Base-by-base conservation (phyloP, 2,888 invertebrate genomes). In the Tillus elongatus region DNA sequence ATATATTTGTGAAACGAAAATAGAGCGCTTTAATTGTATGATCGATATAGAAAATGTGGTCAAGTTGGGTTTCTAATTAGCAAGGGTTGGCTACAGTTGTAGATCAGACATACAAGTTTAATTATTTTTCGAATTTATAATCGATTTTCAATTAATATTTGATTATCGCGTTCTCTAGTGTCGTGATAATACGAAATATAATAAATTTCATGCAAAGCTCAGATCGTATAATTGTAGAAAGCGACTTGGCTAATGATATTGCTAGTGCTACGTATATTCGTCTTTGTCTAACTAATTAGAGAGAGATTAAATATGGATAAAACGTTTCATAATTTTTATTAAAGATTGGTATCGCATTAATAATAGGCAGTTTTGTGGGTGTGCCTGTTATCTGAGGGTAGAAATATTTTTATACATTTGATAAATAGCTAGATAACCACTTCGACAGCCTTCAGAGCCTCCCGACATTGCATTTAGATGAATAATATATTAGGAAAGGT, bases 261-360 rank as follows among this genome's bases (percentile, higher is more conserved):
- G 24, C 6, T 6, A n/a, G 24, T 19, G 24, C 24, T 6, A n/a
- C 24, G 24, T 6, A n/a, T 19, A n/a, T 8, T 8, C 24, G 24
- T n/a, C 24, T 6, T 8, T 19, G 24, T 19, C 24, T 19, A 19
- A 8, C 24, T 19, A 19, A 19, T 19, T 19, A 19, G 24, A 19
- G n/a, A n/a, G n/a, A n/a, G n/a, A 53, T 53, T 54, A 55, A 57
- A 56, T 56, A 53, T 57, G 54, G 53, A 53, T 49, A 56, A 47
- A 48, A 50, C 47, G 51, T 55, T 57, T 58, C 56, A 54, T 59
- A 57, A 57, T 60, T 57, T 57, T 59, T 56, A 57, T 60, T 60
- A 57, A 60, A 62, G 62, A 63, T 63, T 45, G 50, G 56, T 62
- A 63, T 63, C 63, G 56, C 54, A 57, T 61, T 61, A 59, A 62